These are phyloP conservation scores for Xanthia togata DNA, from an alignment of 2,888 invertebrate genomes.

Conservation along the genomic window DNA sequence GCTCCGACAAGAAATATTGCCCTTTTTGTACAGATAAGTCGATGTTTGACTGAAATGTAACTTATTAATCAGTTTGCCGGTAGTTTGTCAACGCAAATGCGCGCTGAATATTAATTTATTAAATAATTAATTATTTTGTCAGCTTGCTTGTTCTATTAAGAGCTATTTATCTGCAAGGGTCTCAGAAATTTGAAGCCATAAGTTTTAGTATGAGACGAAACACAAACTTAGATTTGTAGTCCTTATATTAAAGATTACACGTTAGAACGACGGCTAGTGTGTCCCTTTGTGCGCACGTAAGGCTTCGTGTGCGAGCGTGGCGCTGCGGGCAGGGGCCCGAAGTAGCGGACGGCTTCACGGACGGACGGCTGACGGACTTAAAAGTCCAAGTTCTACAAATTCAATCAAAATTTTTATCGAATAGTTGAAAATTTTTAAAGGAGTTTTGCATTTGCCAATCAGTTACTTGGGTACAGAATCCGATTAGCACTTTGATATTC, in stretches of 20 bases:
- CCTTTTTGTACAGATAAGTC: slow-evolving; percentile 46
- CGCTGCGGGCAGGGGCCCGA: too few species aligned
- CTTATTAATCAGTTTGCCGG: slow-evolving; percentile 20
- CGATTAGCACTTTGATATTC: not conserved
- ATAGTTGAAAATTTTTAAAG: not conserved
- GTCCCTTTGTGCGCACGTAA: too few species aligned
- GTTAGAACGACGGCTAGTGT: too few species aligned
- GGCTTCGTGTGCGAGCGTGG: too few species aligned
- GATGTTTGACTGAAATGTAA: slow-evolving; percentile 33
- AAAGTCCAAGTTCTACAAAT: not conserved
- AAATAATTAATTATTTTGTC: slow-evolving; percentile 17
- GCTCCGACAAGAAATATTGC: slow-evolving; percentile 52
- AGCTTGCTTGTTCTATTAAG: not conserved
- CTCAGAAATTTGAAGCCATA: not conserved
- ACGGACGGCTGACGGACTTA: not conserved
- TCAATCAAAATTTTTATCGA: not conserved
- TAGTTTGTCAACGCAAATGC: not conserved
- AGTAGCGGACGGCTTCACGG: too few species aligned
- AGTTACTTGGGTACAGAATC: not conserved
- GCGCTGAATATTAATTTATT: not conserved
- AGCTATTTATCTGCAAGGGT: slow-evolving; percentile 7
- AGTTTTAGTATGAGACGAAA: not conserved
- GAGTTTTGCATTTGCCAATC: not conserved
- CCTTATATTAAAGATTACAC: too few species aligned
- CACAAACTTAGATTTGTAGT: not conserved